These are phyloP conservation scores for Microctenopoma lineatum DNA, from an alignment of 2,797 vertebrate species.

Conservation along the genomic window DNA sequence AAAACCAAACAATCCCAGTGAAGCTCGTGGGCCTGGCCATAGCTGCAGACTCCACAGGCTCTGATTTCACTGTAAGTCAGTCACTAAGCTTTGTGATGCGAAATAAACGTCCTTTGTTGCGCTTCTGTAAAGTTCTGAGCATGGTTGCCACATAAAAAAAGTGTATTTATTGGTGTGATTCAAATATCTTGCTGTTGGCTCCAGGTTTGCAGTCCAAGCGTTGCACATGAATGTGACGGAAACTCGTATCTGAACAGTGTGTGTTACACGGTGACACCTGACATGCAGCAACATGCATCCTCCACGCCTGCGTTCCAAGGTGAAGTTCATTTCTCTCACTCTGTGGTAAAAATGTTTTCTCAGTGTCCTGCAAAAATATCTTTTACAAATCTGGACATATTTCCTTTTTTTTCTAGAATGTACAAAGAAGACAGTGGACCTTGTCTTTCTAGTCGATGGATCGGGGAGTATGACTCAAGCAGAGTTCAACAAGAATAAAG, in stretches of 20 bases:
- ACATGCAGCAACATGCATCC: constrained; percentile 9
- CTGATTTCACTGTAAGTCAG: constrained; percentile 63
- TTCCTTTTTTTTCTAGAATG: constrained; percentile 79
- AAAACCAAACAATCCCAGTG: constrained; percentile 13
- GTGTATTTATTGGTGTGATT: background rate
- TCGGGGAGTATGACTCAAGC: constrained; percentile 69
- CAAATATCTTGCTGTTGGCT: background rate
- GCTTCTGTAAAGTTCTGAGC: background rate
- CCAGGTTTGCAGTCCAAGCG: constrained; percentile 86
- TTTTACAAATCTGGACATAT: background rate
- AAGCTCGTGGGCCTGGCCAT: constrained; percentile 73
- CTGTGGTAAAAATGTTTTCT: background rate
- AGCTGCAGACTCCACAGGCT: constrained; percentile 28
- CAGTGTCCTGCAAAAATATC: background rate
- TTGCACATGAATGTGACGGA: constrained; percentile 79
- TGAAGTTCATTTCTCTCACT: constrained; percentile 46
- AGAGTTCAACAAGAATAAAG: constrained; percentile 80
- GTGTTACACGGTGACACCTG: constrained; percentile 78
- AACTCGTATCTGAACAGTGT: constrained; percentile 85
- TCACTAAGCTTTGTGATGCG: background rate
- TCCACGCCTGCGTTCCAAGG: constrained; percentile 80
- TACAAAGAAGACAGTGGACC: constrained; percentile 81
- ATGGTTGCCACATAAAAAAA: background rate
- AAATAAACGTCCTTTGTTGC: background rate
- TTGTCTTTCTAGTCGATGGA: constrained; percentile 89